Evolutionary conservation across 2,113 vertebrate genomes (phyloP), one percentile per base, ranked within the genome.

Genomic region (Periophthalmus modestus): DNA sequence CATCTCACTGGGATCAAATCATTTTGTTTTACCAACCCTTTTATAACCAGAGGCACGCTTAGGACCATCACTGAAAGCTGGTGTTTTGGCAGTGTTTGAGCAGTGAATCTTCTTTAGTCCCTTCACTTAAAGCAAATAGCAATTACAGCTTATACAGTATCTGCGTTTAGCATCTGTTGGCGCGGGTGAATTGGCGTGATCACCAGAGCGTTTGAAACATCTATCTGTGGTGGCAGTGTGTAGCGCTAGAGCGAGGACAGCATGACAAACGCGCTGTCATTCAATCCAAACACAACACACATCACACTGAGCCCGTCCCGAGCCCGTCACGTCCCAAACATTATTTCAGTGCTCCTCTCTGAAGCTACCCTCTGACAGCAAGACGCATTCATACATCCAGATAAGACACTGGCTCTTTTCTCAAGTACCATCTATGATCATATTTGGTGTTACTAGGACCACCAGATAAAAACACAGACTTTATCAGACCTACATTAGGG

Each of bases 151-250:
- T 72, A 78, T 76, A 28, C 13, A 28, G 23, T 28, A 75, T 84
- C 77, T 87, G 84, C 80, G 79, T 81, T 75, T 81, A 87, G 81
- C 90, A 92, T 90, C 90, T 92, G 89, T 85, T 77, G 72, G 77
- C 82, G 89, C 57, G 73, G 75, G 72, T 78, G 85, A 88, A 77
- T 77, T 80, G 85, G 80, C 79, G 76, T 72, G 74, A 52, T 79
- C 74, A 74, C 75, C 73, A 75, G 77, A 79, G 89, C 83, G 46
- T 85, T 75, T 75, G 87, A 88, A 79, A 85, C 85, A 84, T 85
- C 85, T 88, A 86, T 92, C 91, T 91, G 88, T 83, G 81, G 84
- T 77, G 73, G 80, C 82, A 82, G 80, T 86, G 85, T 81, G 81
- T 83, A 85, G 86, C 85, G 55, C 68, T 24, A 68, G 81, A 87